A percentile compares a stretch with the other conserved stretches of the same genome.
phyloP scores from a whole-genome alignment of 2,797 vertebrate species.

The Lophius americanus region DNA sequence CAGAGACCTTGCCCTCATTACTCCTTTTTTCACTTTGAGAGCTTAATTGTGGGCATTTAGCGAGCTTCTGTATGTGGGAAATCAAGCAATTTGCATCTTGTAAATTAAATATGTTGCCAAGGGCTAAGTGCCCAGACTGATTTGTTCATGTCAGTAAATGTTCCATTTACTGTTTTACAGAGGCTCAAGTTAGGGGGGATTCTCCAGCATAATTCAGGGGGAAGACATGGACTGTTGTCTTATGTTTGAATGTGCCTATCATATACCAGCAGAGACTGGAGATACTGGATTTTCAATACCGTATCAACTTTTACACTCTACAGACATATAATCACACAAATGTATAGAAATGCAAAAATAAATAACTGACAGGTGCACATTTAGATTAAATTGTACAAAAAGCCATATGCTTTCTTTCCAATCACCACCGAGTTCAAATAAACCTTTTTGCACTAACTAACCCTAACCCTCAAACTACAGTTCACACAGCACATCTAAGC shows the following conservation, averaged over 20 bases:
- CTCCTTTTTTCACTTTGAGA: slow-evolving; percentile 44
- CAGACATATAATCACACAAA: slow-evolving; percentile 17
- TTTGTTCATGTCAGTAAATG: slow-evolving; percentile 37
- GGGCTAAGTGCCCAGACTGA: slow-evolving; percentile 36
- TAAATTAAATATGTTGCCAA: slow-evolving; percentile 49
- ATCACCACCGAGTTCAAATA: slow-evolving; percentile 42
- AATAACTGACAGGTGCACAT: slow-evolving; percentile 37
- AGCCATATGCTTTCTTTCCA: slow-evolving; percentile 27
- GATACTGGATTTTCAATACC: slow-evolving; percentile 31
- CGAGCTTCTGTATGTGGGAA: slow-evolving; percentile 11
- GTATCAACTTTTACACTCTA: background rate
- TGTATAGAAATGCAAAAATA: slow-evolving; percentile 35
- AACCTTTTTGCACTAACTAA: slow-evolving; percentile 66
- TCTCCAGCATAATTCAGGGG: slow-evolving; percentile 31
- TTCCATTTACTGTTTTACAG: slow-evolving; percentile 41
- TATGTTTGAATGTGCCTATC: slow-evolving; percentile 40
- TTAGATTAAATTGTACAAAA: slow-evolving; percentile 45
- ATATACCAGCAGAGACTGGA: slow-evolving; percentile 35
- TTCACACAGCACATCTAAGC: slow-evolving; percentile 26
- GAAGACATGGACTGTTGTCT: slow-evolving; percentile 39
- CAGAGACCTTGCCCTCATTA: slow-evolving; percentile 29
- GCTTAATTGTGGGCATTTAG: slow-evolving; percentile 56
- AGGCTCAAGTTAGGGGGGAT: slow-evolving; percentile 15
- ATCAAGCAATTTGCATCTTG: slow-evolving; percentile 35
- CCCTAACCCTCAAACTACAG: slow-evolving; percentile 51